These are phyloP conservation scores for Lynx canadensis DNA, from an alignment of 2,113 vertebrate genomes.

Conservation along the genomic window DNA sequence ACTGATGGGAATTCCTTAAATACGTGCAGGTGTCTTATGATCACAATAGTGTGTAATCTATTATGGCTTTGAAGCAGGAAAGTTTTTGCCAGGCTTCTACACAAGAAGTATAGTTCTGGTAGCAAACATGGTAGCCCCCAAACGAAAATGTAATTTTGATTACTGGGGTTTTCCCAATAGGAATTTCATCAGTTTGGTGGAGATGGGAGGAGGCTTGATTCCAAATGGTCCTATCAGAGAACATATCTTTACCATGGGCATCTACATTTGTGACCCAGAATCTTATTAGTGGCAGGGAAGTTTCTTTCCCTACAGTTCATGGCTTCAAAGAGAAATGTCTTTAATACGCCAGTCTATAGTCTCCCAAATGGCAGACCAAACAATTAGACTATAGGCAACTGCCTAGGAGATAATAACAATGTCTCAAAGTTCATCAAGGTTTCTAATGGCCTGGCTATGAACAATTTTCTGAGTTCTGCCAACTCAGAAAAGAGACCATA, in stretches of 20 bases:
- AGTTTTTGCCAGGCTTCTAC: neutral
- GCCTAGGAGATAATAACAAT: slow-evolving; percentile 1
- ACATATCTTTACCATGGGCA: neutral
- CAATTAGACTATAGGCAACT: neutral
- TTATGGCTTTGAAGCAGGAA: neutral
- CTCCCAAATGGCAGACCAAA: neutral
- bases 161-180: neutral
- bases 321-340: neutral
- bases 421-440: neutral
- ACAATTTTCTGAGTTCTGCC: neutral
- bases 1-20: neutral
- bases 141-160: neutral
- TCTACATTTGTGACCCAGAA: neutral
- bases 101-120: neutral
- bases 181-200: neutral
- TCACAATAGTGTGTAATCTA: neutral
- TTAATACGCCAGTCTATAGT: neutral
- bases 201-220: neutral
- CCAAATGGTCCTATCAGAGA: neutral
- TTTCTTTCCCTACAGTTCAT: neutral
- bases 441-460: neutral
- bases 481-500: neutral
- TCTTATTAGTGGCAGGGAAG: neutral
- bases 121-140: neutral
- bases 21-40: neutral